Base-by-base conservation (phyloP, 1,140 invertebrate genomes). In the Zaprionus capensis region DNA sequence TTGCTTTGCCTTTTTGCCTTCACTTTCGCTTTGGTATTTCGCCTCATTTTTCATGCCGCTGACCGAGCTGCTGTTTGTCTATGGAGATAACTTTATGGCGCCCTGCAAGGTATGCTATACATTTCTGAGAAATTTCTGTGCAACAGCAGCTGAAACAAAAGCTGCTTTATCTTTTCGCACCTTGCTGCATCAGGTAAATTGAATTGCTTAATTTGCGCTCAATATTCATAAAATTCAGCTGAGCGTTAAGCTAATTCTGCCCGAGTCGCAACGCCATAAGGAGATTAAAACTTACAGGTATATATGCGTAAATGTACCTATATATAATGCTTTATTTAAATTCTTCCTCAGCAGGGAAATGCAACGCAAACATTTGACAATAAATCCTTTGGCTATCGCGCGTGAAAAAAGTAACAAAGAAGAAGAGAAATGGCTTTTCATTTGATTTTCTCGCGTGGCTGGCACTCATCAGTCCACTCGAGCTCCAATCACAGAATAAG, bases 401-500 rank as follows among this genome's bases (percentile, higher is more conserved):
- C 26, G 31, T 51, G 46, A 51, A 34, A 38, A 44, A n/a, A 26
- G 1, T 24, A 28, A 59, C 14, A 59, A 46, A 17, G 14, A 44
- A 17, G 22, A 61, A 73, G 59, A 61, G 49, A 56, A 74, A 68
- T 63, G 67, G 67, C 53, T 82, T 76, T 82, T 86, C 67, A 79
- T 72, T 82, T 76, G 55, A 81, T 78, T 72, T 73, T 69, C 67
- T 76, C 69, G 57, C 77, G 72, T 73, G 77, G 72, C 61, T 73
- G 63, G 64, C 64, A 74, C 57, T 73, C 70, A 73, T 73, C 75
- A 77, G 64, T 68, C 71, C 41, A 56, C 71, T 49, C 44, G 44
- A 49, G 59, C 66, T 34, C 64, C 78, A 83, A 82, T 83, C 76
- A 76, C 68, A 80, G 77, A 65, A 62, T 41, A 38, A 58, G 38